A percentile compares a stretch with the other conserved stretches of the same genome.
phyloP scores from a whole-genome alignment of 2,797 vertebrate genomes.

The Esox lucius region DNA sequence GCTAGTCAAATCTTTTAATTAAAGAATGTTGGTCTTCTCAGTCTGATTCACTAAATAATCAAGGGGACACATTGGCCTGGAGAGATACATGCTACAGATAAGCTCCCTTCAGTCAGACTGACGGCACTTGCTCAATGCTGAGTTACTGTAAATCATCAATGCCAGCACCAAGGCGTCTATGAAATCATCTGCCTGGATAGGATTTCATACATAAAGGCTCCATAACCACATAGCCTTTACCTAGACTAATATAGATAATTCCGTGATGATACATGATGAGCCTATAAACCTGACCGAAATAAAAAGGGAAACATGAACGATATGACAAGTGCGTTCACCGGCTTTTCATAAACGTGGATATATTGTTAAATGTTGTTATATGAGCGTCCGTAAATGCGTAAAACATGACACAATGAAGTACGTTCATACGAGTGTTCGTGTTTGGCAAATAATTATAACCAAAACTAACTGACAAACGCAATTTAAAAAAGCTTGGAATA shows the following conservation, averaged over 20 bases:
- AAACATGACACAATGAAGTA: not conserved
- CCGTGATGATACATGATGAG: not conserved
- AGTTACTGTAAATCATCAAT: not conserved
- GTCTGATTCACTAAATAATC: not conserved
- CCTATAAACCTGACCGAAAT: not conserved
- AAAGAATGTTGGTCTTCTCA: not conserved
- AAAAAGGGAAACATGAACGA: not conserved
- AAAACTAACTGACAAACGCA: not conserved
- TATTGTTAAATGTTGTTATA: not conserved
- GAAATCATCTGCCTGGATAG: not conserved
- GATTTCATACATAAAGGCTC: not conserved
- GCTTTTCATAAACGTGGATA: not conserved
- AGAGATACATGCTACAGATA: not conserved
- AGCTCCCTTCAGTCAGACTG: not conserved
- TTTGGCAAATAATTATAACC: not conserved
- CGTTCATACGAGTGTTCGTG: not conserved
- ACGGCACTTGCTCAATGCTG: not conserved
- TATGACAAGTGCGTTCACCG: not conserved
- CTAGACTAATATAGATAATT: not conserved
- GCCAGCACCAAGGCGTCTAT: not conserved
- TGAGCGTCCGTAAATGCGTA: not conserved
- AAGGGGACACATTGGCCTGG: not conserved
- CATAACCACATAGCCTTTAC: not conserved
- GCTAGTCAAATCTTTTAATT: not conserved
- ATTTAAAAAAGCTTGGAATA: no score